Base-by-base conservation (phyloP, 2,113 vertebrate species). In the Spheniscus mendiculus region DNA sequence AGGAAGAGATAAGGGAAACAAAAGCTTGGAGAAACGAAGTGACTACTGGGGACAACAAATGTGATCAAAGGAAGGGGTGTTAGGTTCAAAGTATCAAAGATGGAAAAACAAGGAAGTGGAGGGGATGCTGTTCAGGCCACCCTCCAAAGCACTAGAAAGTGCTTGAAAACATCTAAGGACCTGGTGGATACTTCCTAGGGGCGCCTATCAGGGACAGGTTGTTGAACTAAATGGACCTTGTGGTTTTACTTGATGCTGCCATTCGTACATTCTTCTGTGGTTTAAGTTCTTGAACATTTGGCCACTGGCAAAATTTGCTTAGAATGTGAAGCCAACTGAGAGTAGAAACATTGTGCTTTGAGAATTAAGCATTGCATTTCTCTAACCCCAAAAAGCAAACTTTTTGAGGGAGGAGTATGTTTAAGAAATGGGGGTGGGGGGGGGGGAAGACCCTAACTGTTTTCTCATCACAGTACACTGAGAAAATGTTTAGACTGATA, bases 401-500 rank as follows among this genome's bases (percentile, higher is more conserved):
- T 85, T 87, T 87, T 30, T 74, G 73, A 85, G 73, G 65, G 81
- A 87, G 61, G 19, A 79, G 15, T 95, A 42, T 81, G 78, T 95
- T 74, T 97, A 87, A 90, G 82, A 67, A 82, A 85, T 49, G 12
- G 23, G 13, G 7, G 21, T 21, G 47, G 8, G 12, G 23, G 13
- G 7, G 21, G 23, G 47, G 8, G 73, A 78, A 90, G 81, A 94
- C n/a, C 55, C 88, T 78, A 91, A 97, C 91, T 77, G 65, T 93
- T 94, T 97, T 96, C 65, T 95, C 85, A 91, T 94, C 66, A 87
- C 63, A 94, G 78, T 90, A 93, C 42, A 91, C 93, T 90, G 95
- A 93, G 90, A 97, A 98, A 98, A 95, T 93, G 52, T 97, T 98
- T 97, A 96, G 80, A 95, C 88, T 96, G 83, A 97, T 82, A 61